Evolutionary conservation across 2,888 invertebrate genomes (phyloP), one percentile per base, ranked within the genome.

Genomic region (Exocentrus adspersus): DNA sequence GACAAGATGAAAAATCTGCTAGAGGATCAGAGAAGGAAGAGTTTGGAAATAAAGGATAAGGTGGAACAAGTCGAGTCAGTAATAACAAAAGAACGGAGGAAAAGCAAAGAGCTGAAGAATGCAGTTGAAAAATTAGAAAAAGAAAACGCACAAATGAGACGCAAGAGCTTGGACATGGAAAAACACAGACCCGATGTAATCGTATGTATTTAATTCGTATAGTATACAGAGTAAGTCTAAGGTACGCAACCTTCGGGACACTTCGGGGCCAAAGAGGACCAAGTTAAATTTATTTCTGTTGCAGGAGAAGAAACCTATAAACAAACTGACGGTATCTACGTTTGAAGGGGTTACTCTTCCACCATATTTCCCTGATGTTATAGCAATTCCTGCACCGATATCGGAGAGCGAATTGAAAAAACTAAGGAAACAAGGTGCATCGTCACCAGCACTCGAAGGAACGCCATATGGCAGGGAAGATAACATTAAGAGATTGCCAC

Each of bases 401-500:
- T 71, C 73, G 1, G 71, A 70, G 19, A 70, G 64, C 20, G 74
- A 69, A 61, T 16, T 71, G 52, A 67, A 64, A 48, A 69, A 68
- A 50, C 68, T 69, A 51, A 70, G 71, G 6, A 72, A 67, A 28
- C 64, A 56, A 20, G 61, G 14, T 2, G 7, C 5, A 1, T n/a
- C 37, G 4, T n/a, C 37, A 12, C n/a, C 12, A 12, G 37, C 37
- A 9, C 10, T n/a, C 7, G n/a, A n/a, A n/a, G n/a, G n/a, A n/a
- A n/a, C n/a, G n/a, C n/a, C n/a, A 24, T 24, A 37, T n/a, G 37
- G 1, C 21, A 64, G 59, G 54, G 68, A 69, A 0, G 58, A 65
- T 28, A 67, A 85, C 6, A 79, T 71, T 21, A 84, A 85, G 67
- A 85, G 85, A 68, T 82, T 85, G 61, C 80, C 80, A 19, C 74